Base-by-base conservation (phyloP, 2,888 invertebrate genomes). In the Aleiodes testaceus region DNA sequence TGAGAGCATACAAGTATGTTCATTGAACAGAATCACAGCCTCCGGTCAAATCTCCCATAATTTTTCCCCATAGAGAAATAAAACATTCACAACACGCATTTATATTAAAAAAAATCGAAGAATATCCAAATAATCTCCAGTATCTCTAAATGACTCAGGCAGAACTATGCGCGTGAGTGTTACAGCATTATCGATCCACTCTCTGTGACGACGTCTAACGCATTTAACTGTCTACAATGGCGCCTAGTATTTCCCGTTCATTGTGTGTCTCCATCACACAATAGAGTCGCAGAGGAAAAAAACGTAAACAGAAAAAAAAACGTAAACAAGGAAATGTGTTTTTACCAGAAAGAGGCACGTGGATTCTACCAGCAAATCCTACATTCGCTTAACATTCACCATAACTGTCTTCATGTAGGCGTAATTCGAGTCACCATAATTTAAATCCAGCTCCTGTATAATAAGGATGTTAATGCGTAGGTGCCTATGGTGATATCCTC, bases 111-210 rank as follows among this genome's bases (percentile, higher is more conserved):
- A 26, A 53, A 26, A 52, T 20, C 6, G n/a, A 2, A 18, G 6
- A 11, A 22, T 52, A 22, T 52, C 11, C 22, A 11, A 11, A 14
- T 12, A 20, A 44, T 61, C 61, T 55, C 47, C 59, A 36, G 9
- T 36, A 36, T 36, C 36, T 2, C 36, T 7, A 3, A 11, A 59
- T 59, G 36, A 59, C 66, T 67, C 22, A 18, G 64, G 52, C 52
- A 53, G 14, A 59, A 63, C 64, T 66, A 70, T 66, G 65, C 65
- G 74, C 74, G 70, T 73, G 50, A 65, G 72, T 72, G 36, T 36
- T 36, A 64, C 64, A 7, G 67, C 52, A 45, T 52, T 52, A 59
- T 47, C 59, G 59, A 36, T 49, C 59, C 59, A 53, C 53, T 59
- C 36, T 36, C 36, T 59, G 69, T 36, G 36, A 67, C 47, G 55